Evolutionary conservation across 92 coral and sea anemone genomes (phyloP).

Genomic region (Hydrozoanthus gracilis): DNA sequence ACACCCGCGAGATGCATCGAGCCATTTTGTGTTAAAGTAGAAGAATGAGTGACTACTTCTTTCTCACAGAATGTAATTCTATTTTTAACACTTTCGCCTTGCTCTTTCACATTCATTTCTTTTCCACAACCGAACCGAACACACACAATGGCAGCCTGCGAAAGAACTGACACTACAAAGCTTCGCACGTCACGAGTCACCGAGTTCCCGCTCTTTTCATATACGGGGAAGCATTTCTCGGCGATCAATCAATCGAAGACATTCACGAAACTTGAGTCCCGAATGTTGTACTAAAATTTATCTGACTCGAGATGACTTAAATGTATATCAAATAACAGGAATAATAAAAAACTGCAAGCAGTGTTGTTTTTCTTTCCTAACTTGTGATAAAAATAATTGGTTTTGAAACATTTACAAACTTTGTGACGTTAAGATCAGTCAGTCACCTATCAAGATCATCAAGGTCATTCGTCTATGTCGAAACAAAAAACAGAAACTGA

Average conservation of each 20-base stretch:
- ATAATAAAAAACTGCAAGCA: neutral
- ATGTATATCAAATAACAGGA: constrained; percentile 1
- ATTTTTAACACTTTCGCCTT: neutral
- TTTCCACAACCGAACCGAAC: too few species aligned
- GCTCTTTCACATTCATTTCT: too few species aligned
- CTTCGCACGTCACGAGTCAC: neutral
- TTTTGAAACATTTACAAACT: too few species aligned
- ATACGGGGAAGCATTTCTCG: neutral
- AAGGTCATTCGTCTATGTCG: too few species aligned
- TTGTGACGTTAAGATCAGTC: too few species aligned
- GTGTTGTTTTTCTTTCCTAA: neutral
- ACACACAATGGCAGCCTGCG: neutral
- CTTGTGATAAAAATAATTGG: too few species aligned
- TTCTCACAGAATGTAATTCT: neutral
- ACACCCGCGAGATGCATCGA: neutral
- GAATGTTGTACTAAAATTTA: neutral
- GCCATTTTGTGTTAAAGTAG: neutral
- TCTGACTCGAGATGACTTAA: neutral
- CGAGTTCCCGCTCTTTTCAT: neutral
- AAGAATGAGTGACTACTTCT: neutral
- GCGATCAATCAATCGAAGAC: too few species aligned
- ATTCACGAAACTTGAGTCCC: neutral
- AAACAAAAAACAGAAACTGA: too few species aligned
- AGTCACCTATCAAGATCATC: too few species aligned
- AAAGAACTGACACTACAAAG: neutral